phyloP scores from a whole-genome alignment of 1,140 invertebrate species.

The Brachionus calyciflorus region DNA sequence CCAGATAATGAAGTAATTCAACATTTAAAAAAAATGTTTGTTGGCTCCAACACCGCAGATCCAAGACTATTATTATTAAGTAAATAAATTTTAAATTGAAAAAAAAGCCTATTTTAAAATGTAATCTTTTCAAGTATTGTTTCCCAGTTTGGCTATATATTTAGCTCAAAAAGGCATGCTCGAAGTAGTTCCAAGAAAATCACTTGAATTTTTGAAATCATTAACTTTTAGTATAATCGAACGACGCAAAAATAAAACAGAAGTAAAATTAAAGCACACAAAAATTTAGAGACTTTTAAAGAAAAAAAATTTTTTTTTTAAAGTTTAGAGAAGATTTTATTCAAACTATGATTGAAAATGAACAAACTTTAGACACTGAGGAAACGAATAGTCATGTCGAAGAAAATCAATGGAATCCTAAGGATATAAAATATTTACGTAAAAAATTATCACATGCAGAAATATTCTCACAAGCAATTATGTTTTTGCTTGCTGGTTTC shows the following conservation, averaged over 20 bases:
- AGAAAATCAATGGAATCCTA: neutral
- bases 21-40: constrained; percentile 51
- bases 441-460: constrained; percentile 61
- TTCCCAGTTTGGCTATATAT: neutral
- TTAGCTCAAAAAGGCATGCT: neutral
- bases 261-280: no score
- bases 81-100: no score
- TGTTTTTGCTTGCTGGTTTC: constrained; percentile 70
- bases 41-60: neutral
- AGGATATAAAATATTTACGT: neutral
- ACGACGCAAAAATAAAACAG: neutral
- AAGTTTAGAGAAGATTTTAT: constrained; percentile 28
- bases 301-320: no score
- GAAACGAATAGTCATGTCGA: neutral
- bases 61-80: neutral
- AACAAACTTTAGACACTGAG: neutral
- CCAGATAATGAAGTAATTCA: constrained; percentile 55
- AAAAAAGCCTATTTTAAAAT: constrained; percentile 60
- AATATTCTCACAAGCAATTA: constrained; percentile 66
- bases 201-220: neutral
- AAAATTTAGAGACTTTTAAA: no score
- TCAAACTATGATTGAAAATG: constrained; percentile 1
- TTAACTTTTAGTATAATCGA: neutral
- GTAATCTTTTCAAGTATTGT: constrained; percentile 25
- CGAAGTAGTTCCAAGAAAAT: neutral